Base-by-base conservation (phyloP, 1,140 invertebrate species). In the Pissodes strobi region DNA sequence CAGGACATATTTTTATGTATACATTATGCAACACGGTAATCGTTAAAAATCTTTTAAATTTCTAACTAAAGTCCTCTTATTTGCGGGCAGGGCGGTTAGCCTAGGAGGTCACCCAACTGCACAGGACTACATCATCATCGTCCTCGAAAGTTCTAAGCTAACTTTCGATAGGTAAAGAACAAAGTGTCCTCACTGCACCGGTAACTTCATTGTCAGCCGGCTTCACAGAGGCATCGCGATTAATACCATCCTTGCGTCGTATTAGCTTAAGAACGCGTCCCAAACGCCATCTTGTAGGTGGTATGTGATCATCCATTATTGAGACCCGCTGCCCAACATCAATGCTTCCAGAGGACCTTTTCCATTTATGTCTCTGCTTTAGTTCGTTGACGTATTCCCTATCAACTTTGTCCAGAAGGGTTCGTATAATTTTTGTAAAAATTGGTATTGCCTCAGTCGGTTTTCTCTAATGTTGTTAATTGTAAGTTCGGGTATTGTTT, bases 121-220 rank as follows among this genome's bases (percentile, higher is more conserved):
- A n/a, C n/a, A n/a, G n/a, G n/a, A n/a, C n/a, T n/a, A n/a, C n/a
- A n/a, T n/a, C n/a, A n/a, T n/a, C n/a, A n/a, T n/a, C n/a, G n/a
- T n/a, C n/a, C n/a, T n/a, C n/a, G n/a, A n/a, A n/a, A n/a, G n/a
- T n/a, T n/a, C n/a, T n/a, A n/a, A n/a, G n/a, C n/a, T n/a, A n/a
- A n/a, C n/a, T n/a, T n/a, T n/a, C n/a, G n/a, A n/a, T n/a, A n/a
- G n/a, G n/a, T n/a, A n/a, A n/a, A n/a, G n/a, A n/a, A n/a, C n/a
- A n/a, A n/a, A n/a, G n/a, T n/a, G n/a, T n/a, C 22, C 9, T 38
- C 34, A 64, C 10, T 2, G 41, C 25, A 4, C 52, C 19, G 13
- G 61, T 60, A 45, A 70, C 66, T 25, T 27, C 56, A 8, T 72
- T 67, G 18, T 51, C 51, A 21, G 57, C 63, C 1, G 72, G 74